Base-by-base conservation (phyloP, 1,140 invertebrate genomes). In the Leptoteleia sp. region DNA sequence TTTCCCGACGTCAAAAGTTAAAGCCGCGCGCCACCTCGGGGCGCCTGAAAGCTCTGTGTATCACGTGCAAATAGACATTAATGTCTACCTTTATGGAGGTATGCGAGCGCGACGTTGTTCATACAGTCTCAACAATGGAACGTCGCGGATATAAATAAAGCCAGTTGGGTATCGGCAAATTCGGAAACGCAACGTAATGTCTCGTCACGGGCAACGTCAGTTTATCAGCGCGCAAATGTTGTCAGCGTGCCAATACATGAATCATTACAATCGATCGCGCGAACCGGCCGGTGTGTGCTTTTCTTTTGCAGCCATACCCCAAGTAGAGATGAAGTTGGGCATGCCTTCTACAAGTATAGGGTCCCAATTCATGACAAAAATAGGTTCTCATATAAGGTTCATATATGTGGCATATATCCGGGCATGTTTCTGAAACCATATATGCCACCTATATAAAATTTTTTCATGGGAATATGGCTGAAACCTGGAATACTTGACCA, bases 51-150 rank as follows among this genome's bases (percentile, higher is more conserved):
- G 16, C 16, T 7, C n/a, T n/a, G n/a, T n/a, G n/a, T n/a, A n/a
- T 25, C 12, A 15, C 13, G 27, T 43, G 38, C 55, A 59, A 45
- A 59, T 45, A 35, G 16, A 45, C 57, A 33, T 61, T 61, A 61
- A 61, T 38, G 57, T 61, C 43, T 38, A 19, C 8, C 16, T 25
- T 59, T n/a, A 43, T 19, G 38, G 43, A 27, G 54, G 25, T 12
- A 22, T 42, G 11, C 52, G 11, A 35, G 11, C 3, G 33, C 33
- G 33, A 13, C 33, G 33, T 35, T 12, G 33, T 35, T 38, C 37
- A 8, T 8, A 0, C 37, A 22, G 35, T 22, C 37, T 16, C 19
- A 27, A 31, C 29, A 16, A 59, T 45, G 9, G 16, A 13, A 0
- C 42, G 15, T 59, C 40, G 42, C 9, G 15, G 7, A 55, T 37